Evolutionary conservation across 1,140 invertebrate genomes (phyloP), one percentile per base, ranked within the genome.

Genomic region (Aphaenogaster rudis): DNA sequence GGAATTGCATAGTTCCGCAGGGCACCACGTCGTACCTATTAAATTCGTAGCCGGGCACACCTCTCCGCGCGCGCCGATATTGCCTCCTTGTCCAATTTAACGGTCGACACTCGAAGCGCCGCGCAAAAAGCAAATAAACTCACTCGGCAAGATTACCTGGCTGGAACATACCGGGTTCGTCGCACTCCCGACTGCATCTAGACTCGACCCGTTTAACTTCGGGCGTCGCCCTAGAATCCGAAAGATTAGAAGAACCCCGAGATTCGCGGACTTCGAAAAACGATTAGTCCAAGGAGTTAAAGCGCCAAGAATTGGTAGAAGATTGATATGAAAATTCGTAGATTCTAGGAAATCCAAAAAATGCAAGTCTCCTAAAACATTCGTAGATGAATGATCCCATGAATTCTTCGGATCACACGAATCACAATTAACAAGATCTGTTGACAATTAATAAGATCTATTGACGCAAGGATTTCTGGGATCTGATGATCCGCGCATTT

Each of bases 21-120:
- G 72, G 67, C 78, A 61, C 39, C 77, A 66, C 85, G 88, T 84
- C 36, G 54, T 54, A 84, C 57, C 79, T 87, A 90, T 90, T 89
- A 87, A 90, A 90, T 90, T 90, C 45, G 72, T 72, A 82, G 21
- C n/a, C 50, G 48, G 74, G 33, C 33, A 45, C 5, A 13, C 11
- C 21, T 15, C n/a, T 50, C 7, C 9, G 33, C 72, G 1, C 42
- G 33, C 63, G n/a, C 57, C 50, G 52, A 88, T 85, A 86, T 84
- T 61, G 45, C 54, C 63, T 54, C 59, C 21, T 54, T 77, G 63
- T 81, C 42, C 63, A 64, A 86, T 71, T 86, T 88, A 81, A 88
- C 45, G 57, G 9, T 9, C 28, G 64, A 61, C 61, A 57, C 57
- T 69, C 50, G n/a, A 45, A 50, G 72, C 48, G 72, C 52, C 50